A percentile compares a stretch with the other conserved stretches of the same genome.
Conservation (phyloP, 2,888 invertebrate genomes). For the Harpalus rufipes region DNA sequence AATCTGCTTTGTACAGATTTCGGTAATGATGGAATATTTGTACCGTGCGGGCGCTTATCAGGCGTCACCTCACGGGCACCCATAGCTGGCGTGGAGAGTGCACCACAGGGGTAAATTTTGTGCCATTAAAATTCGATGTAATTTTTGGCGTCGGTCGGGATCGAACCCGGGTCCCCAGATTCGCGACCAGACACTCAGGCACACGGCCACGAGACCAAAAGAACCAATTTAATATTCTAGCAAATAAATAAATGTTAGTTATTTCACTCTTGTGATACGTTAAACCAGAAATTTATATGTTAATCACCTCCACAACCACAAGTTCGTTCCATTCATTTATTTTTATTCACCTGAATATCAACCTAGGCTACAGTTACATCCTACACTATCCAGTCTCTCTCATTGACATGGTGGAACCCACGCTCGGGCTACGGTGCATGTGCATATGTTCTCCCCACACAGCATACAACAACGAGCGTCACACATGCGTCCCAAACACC, state of each 20-base stretch:
- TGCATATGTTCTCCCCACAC: not conserved
- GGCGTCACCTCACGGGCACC: no score
- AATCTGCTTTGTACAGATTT: no score
- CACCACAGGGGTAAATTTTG: no score
- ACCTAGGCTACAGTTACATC: not conserved
- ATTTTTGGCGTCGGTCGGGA: no score
- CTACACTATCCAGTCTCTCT: not conserved
- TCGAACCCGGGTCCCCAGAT: no score
- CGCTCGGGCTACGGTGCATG: not conserved
- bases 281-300: not conserved
- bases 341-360: slow-evolving; percentile 1
- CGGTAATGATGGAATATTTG: no score
- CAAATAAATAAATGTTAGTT: not conserved
- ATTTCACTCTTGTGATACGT: not conserved
- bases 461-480: slow-evolving; percentile 1
- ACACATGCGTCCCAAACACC: slow-evolving; percentile 48
- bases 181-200: no score
- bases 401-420: not conserved
- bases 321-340: not conserved
- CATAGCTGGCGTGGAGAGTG: no score
- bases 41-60: no score
- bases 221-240: not conserved
- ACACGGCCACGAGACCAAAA: no score
- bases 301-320: not conserved
- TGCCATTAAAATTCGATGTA: no score